Evolutionary conservation across 2,888 invertebrate species (phyloP).

Genomic region (Caenorhabditis sp.): DNA sequence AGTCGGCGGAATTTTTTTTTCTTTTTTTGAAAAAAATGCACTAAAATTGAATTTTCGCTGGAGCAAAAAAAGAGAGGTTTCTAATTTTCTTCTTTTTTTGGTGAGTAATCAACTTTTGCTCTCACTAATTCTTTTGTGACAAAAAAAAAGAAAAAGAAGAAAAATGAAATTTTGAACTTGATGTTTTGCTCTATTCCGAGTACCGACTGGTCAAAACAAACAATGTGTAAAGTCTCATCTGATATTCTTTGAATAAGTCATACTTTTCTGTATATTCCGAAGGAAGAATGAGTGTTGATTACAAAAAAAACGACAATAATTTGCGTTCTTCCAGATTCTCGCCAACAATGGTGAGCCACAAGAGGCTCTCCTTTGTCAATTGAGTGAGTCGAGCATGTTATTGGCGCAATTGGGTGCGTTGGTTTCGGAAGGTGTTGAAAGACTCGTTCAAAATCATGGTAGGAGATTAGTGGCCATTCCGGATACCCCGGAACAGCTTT

Average conservation of each 20-base stretch:
- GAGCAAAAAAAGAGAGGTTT: neutral
- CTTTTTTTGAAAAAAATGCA: no score
- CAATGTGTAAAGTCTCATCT: no score
- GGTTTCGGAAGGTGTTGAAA: conserved; percentile 66
- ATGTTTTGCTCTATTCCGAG: no score
- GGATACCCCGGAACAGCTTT: no score
- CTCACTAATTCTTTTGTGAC: neutral
- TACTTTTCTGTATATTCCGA: neutral
- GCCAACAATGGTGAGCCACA: conserved; percentile 58
- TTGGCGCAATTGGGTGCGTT: conserved; percentile 66
- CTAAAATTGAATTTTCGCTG: neutral
- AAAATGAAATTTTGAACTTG: neutral
- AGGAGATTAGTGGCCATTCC: neutral
- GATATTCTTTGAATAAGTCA: neutral
- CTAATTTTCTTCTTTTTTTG: neutral
- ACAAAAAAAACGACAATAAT: neutral
- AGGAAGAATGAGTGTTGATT: no score
- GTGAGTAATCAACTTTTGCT: neutral
- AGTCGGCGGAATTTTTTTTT: neutral
- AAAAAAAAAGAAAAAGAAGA: neutral
- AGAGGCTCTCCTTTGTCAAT: conserved; percentile 61
- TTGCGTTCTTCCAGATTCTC: conserved; percentile 57
- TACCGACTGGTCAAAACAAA: no score
- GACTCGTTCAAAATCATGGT: conserved; percentile 65
- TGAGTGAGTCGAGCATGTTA: conserved; percentile 61